Base-by-base conservation (phyloP, 2,113 vertebrate genomes). In the Podocnemis expansa region DNA sequence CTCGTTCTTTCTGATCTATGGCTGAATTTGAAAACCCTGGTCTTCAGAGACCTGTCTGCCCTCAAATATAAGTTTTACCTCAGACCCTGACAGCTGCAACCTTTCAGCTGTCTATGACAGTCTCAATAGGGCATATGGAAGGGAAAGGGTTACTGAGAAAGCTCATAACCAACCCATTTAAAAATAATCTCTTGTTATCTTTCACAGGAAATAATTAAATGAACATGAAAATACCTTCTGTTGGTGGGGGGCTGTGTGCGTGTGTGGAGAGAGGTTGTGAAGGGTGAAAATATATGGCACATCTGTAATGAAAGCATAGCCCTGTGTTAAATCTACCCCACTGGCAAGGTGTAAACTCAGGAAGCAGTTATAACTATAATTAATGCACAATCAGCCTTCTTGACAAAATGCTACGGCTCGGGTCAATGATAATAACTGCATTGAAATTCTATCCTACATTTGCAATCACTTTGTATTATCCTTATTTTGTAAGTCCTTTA, bases 341-440 rank as follows among this genome's bases (percentile, higher is more conserved):
- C 21, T 63, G 78, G 76, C 6, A 1, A 88, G 93, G 80, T 94
- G 47, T 80, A 94, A 96, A 94, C 75, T n/a, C 56, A 75, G 45
- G 73, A 38, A 70, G 63, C 38, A 70, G 9, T 17, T 38, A 4
- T 21, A 78, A 78, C 78, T 76, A 38, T 41, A 94, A 93, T 94
- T 93, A 94, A 87, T 22, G 94, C 4, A 70, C 79, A 89, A 96
- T 88, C 24, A 94, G 34, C 25, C 89, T 80, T 63, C 94, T 90
- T 91, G 81, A 85, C 82, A 63, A 80, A 82, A 60, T 6, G 3
- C 90, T 78, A 8, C 21, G 16, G 38, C 56, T 31, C 21, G 91
- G 82, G 90, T 91, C 82, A 54, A 82, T 1, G n/a, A 45, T 79
- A 93, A 89, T 10, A 63, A 73, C 83, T 60, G 54, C 10, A 2